Conservation (phyloP, 2,888 invertebrate genomes). For the Elysia crispata region DNA sequence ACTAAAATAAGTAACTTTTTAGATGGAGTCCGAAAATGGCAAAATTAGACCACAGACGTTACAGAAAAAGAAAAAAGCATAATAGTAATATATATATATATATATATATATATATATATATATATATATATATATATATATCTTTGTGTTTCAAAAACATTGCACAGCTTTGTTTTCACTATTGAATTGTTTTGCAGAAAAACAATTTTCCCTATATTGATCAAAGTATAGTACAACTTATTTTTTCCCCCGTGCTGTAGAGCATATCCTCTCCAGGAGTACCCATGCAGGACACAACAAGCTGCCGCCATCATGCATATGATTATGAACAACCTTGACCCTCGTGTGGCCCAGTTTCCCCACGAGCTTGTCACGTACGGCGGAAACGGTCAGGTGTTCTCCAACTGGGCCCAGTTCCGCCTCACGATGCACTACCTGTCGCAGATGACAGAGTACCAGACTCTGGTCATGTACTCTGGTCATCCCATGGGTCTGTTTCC, state of each 20-base stretch:
- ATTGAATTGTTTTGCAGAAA: no score
- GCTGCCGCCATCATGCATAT: conserved; percentile 82
- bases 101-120: no score
- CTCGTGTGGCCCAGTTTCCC: conserved; percentile 82
- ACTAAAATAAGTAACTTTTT: no score
- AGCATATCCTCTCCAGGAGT: conserved; percentile 80
- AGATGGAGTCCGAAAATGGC: no score
- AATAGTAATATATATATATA: no score
- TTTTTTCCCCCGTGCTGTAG: conserved; percentile 73
- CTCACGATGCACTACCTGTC: conserved; percentile 81
- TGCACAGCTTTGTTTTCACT: no score
- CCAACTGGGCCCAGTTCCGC: conserved; percentile 83
- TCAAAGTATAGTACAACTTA: no score
- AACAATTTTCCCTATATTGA: no score
- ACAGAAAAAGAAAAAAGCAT: no score
- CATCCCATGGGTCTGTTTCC: conserved; percentile 83
- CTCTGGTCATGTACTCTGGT: conserved; percentile 82
- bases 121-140: no score
- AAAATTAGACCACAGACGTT: no score
- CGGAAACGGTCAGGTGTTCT: conserved; percentile 82
- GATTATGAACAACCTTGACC: conserved; percentile 83
- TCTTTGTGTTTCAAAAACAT: no score
- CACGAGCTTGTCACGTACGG: conserved; percentile 83
- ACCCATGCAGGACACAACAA: conserved; percentile 78
- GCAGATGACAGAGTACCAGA: conserved; percentile 80